Conservation (phyloP, 2,797 vertebrate genomes). For the Coranthus polyacanthus region DNA sequence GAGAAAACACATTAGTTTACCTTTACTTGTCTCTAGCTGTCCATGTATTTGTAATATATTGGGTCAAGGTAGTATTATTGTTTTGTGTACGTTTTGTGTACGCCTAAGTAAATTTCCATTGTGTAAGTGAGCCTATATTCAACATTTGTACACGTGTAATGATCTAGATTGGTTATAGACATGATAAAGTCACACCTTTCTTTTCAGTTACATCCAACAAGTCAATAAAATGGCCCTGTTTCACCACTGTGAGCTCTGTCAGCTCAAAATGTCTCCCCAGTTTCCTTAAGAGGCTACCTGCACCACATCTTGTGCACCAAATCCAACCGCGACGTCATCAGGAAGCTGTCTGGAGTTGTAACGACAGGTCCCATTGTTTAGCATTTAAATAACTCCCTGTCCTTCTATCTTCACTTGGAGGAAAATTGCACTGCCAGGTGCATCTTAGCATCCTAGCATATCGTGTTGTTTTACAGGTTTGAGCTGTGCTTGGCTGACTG, state of each 20-base stretch:
- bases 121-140: not conserved
- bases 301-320: slow-evolving; percentile 28
- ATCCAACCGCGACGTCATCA: slow-evolving; percentile 60
- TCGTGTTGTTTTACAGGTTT: slow-evolving; percentile 67
- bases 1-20: not conserved
- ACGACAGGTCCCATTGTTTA: slow-evolving; percentile 69
- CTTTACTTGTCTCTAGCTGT: not conserved
- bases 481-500: slow-evolving; percentile 74
- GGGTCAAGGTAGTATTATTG: too few species aligned
- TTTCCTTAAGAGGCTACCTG: slow-evolving; percentile 14
- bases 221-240: slow-evolving; percentile 8
- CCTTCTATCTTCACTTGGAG: slow-evolving; percentile 36
- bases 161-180: not conserved
- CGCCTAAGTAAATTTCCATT: not conserved
- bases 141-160: not conserved
- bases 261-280: slow-evolving; percentile 6
- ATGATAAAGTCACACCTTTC: not conserved
- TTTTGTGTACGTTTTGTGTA: not conserved
- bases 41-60: not conserved
- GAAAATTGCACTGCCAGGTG: slow-evolving; percentile 56
- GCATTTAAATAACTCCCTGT: slow-evolving; percentile 73
- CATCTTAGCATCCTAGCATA: slow-evolving; percentile 66
- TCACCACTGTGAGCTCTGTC: not conserved
- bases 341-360: slow-evolving; percentile 31
- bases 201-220: slow-evolving; percentile 2